These are phyloP conservation scores for Helicolenus hilgendorfi DNA, from an alignment of 2,797 vertebrate genomes.

Conservation along the genomic window DNA sequence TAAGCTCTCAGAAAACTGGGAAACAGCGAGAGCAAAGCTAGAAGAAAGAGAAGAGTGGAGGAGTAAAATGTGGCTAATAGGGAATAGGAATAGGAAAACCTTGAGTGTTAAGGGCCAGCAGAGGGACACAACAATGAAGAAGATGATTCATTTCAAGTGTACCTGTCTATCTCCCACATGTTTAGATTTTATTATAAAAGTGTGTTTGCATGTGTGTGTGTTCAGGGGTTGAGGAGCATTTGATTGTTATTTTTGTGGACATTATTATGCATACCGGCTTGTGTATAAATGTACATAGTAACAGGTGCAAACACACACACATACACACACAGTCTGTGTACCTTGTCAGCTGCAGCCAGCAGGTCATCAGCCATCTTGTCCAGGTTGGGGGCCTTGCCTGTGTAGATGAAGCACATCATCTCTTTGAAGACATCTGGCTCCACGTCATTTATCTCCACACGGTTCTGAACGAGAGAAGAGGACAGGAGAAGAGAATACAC, in stretches of 20 bases:
- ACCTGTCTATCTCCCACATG: background rate
- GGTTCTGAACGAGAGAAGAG: constrained; percentile 88
- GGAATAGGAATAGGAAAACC: background rate
- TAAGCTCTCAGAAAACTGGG: background rate
- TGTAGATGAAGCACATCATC: constrained; percentile 98
- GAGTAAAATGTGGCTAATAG: background rate
- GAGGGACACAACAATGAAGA: background rate
- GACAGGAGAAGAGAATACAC: constrained; percentile 51
- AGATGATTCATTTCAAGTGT: background rate
- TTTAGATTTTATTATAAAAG: background rate
- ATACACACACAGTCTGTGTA: constrained; percentile 54
- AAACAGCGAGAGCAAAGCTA: background rate
- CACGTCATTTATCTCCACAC: constrained; percentile 96
- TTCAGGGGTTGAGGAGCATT: constrained; percentile 5
- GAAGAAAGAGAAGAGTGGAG: background rate
- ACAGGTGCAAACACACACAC: constrained; percentile 45
- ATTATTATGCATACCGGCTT: constrained; percentile 42
- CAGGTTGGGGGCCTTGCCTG: constrained; percentile 95
- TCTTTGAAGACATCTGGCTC: constrained; percentile 98
- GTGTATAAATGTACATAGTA: constrained; percentile 26
- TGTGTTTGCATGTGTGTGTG: background rate
- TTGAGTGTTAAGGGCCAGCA: background rate
- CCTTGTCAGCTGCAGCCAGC: constrained; percentile 96
- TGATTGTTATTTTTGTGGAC: constrained; percentile 7
- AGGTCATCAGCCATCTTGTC: constrained; percentile 98